Evolutionary conservation across 2,797 vertebrate genomes (phyloP).

Genomic region (Triplophysa bombifrons): DNA sequence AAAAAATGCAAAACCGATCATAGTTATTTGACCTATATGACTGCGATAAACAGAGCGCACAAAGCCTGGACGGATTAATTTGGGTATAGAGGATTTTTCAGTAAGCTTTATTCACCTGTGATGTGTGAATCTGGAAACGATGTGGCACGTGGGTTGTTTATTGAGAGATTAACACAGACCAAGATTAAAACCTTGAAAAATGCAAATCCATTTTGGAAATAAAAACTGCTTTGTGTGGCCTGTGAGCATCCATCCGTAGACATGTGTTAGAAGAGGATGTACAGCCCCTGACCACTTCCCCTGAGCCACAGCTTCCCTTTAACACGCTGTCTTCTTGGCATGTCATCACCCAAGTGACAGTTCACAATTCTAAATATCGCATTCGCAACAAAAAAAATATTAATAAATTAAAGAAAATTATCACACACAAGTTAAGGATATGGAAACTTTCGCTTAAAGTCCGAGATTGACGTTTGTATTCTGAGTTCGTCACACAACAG

Average conservation of each 20-base stretch:
- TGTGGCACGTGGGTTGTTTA: conserved; percentile 16
- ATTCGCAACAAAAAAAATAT: neutral
- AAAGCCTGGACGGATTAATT: conserved; percentile 71
- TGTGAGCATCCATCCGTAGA: neutral
- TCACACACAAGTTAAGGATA: neutral
- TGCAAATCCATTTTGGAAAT: conserved; percentile 75
- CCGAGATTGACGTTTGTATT: too few relatives aligned
- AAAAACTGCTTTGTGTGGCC: conserved; percentile 18
- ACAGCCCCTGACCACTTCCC: neutral
- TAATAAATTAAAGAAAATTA: neutral
- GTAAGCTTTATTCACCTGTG: conserved; percentile 65
- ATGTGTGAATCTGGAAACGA: conserved; percentile 40
- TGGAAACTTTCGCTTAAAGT: too few relatives aligned
- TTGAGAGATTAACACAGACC: conserved; percentile 74
- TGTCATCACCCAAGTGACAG: neutral
- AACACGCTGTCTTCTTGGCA: too few relatives aligned
- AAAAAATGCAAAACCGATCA: neutral
- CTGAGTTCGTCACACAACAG: too few relatives aligned
- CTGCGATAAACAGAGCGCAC: conserved; percentile 23
- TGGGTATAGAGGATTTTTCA: conserved; percentile 67
- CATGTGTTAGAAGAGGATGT: neutral
- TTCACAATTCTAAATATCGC: neutral
- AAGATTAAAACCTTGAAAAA: conserved; percentile 81
- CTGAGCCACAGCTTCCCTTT: conserved; percentile 1
- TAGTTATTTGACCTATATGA: conserved; percentile 72